Base-by-base conservation (phyloP, 2,113 vertebrate genomes). In the Halcyon malimbica region DNA sequence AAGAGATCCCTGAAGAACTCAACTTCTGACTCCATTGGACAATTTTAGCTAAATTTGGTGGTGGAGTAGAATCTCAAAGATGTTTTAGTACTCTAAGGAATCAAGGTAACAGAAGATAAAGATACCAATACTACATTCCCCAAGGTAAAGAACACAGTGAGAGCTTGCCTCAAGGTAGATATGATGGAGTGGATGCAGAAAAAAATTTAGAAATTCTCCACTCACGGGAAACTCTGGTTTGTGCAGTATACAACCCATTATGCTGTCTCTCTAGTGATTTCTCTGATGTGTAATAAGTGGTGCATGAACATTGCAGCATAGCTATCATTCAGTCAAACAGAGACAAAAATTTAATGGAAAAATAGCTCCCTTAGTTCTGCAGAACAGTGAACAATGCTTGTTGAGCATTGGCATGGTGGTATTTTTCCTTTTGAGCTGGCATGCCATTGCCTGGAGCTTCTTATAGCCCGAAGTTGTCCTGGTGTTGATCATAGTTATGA, bases 41-140 rank as follows among this genome's bases (percentile, higher is more conserved):
- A 94, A 81, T 87, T 89, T 83, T 62, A 87, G 57, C 68, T 92
- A 78, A 89, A 91, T 89, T 17, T 83, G 69, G 46, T 69, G 67
- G 17, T 29, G 31, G 80, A 78, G 42, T 5, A 84, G 51, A 89
- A 87, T 84, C 33, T 84, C 64, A 71, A 62, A 70, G 78, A 91
- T 71, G 31, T 64, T 73, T 65, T 76, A 73, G 48, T 73, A 68
- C 62, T 82, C 25, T 64, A 65, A 90, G 76, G 24, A 9, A 10
- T 3, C 13, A 48, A 84, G 62, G 89, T 64, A 94, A 82, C 37
- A 87, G 60, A 87, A 92, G 21, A 74, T 29, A 83, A 76, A 73
- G 37, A 67, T 51, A 87, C 17, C 56, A 60, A 31, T 33, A 77
- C 17, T 51, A 46, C 0, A 1, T 84, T 81, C 60, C 39, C 33